phyloP scores from a whole-genome alignment of 2,113 vertebrate species.

The Halichoerus grypus region DNA sequence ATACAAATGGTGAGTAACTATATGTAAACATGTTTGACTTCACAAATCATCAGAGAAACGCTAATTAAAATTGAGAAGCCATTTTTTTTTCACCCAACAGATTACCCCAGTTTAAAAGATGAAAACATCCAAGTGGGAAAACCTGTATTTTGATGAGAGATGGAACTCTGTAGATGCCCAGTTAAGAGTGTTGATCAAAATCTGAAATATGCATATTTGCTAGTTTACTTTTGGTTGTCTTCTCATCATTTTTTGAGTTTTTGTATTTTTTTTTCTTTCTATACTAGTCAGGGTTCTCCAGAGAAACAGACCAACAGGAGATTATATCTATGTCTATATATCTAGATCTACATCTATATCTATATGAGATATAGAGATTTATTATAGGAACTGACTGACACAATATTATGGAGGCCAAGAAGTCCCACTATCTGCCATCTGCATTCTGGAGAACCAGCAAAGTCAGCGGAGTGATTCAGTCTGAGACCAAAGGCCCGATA shows the following conservation, averaged over 20 bases:
- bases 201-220: not conserved
- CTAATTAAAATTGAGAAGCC: not conserved
- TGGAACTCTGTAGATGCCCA: not conserved
- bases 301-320: not conserved
- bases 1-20: not conserved
- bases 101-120: not conserved
- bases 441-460: not conserved
- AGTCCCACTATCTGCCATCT: not conserved
- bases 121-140: not conserved
- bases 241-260: not conserved
- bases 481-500: not conserved
- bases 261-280: not conserved
- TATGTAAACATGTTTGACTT: not conserved
- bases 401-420: not conserved
- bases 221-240: conserved; percentile 10
- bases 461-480: not conserved
- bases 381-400: not conserved
- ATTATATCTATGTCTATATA: not conserved
- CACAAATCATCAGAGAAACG: not conserved
- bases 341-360: not conserved
- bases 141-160: not conserved
- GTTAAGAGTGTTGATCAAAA: not conserved
- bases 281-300: not conserved
- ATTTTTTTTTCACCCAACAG: not conserved
- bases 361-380: not conserved